Evolutionary conservation across 2,888 invertebrate species (phyloP), one percentile per base, ranked within the genome.

Genomic region (Smittia sp.): DNA sequence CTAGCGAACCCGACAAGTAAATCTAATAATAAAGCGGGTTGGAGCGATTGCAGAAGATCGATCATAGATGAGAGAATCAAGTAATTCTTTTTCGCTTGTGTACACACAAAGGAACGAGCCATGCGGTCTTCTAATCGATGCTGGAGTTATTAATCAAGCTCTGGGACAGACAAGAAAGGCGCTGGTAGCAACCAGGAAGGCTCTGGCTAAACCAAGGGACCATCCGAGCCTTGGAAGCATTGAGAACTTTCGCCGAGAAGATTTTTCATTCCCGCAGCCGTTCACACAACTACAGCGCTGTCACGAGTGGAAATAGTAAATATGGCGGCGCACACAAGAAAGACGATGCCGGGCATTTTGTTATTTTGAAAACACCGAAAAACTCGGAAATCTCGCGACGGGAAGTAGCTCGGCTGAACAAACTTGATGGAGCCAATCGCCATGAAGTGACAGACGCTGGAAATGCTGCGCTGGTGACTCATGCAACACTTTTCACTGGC

Each of bases 351-450:
- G 69, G 69, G 41, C 41, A 54, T 6, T 41, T 52, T 68, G 41
- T 69, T 69, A 41, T 69, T 69, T 54, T 54, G 41, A 69, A 69
- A 27, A 52, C 69, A 69, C 69, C 25, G 46, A 52, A 54, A 69
- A 69, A 13, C 27, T 2, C 27, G 18, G 46, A 58, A 20, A 20
- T 32, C 9, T 9, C 32, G 32, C 32, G 9, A 32, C 32, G 3
- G 32, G 32, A 32, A 6, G 4, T 32, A 32, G 4, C 9, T 32
- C 9, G 9, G 9, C 3, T 32, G 9, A 6, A 6, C 9, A 32
- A 32, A 32, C 3, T 6, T 9, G 9, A 32, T 32, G 32, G 9
- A 6, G 9, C 3, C 32, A 6, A 6, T 32, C 32, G 32, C 9
- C 9, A 6, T 32, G 32, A 32, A 6, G 9, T 32, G 32, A 3